A percentile compares a stretch with the other conserved stretches of the same genome.
Evolutionary conservation across 1,140 invertebrate species (phyloP).

Genomic region (Drosophila navojoa): DNA sequence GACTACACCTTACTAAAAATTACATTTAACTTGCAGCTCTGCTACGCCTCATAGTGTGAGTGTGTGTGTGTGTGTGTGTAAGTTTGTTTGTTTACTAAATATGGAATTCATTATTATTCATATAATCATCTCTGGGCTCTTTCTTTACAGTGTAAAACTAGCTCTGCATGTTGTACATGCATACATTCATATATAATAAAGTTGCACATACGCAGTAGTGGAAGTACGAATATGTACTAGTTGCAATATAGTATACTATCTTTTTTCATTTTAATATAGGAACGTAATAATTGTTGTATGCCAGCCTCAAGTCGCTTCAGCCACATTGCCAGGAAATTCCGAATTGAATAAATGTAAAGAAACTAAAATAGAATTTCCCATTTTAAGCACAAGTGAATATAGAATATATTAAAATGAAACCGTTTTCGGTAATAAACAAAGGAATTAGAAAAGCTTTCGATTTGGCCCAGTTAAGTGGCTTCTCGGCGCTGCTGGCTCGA

Average conservation of each 20-base stretch:
- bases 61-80: slow-evolving; percentile 6
- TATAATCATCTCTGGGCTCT: slow-evolving; percentile 34
- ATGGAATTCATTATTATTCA: slow-evolving; percentile 13
- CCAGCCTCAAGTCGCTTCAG: slow-evolving; percentile 21
- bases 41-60: slow-evolving; percentile 50
- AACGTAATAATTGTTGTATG: slow-evolving; percentile 74
- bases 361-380: too few relatives aligned
- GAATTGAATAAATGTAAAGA: too few relatives aligned
- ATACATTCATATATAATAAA: too few relatives aligned
- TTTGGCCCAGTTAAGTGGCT: background rate
- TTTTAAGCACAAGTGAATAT: too few relatives aligned
- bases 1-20: slow-evolving; percentile 43
- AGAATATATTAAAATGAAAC: slow-evolving; percentile 7
- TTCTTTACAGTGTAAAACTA: slow-evolving; percentile 54
- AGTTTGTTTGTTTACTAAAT: slow-evolving; percentile 17
- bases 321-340: background rate
- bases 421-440: background rate
- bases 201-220: slow-evolving; percentile 45
- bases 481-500: background rate
- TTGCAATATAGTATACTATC: slow-evolving; percentile 60
- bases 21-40: slow-evolving; percentile 53
- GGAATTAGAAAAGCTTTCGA: background rate
- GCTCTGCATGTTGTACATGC: slow-evolving; percentile 33
- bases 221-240: slow-evolving; percentile 44
- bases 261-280: slow-evolving; percentile 56